These are phyloP conservation scores for Typhlomys cinereus DNA, from an alignment of 2,113 vertebrate genomes.

Conservation along the genomic window DNA sequence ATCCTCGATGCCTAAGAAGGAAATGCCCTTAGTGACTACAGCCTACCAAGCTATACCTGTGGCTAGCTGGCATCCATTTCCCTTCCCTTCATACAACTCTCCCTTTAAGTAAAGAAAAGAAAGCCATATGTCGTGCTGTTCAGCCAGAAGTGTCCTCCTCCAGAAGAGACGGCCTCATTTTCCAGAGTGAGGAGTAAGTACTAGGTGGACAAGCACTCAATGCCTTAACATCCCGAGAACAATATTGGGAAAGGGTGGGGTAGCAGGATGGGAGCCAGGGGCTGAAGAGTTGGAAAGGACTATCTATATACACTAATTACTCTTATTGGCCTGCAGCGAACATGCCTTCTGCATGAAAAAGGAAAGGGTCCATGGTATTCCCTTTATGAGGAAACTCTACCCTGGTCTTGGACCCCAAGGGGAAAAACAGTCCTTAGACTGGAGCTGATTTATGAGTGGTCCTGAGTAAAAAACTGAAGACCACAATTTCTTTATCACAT, in stretches of 20 bases:
- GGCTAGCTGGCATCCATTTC: not conserved
- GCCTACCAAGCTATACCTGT: not conserved
- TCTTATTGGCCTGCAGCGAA: not conserved
- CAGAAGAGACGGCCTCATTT: not conserved
- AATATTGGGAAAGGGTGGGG: too few species aligned
- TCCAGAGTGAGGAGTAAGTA: not conserved
- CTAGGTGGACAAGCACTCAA: not conserved
- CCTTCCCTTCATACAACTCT: not conserved
- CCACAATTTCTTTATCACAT: not conserved
- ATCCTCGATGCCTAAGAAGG: not conserved
- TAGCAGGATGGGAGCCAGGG: too few species aligned
- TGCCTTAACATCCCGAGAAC: not conserved
- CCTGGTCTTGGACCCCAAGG: not conserved
- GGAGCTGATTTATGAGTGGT: not conserved
- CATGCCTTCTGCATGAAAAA: not conserved
- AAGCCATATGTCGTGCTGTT: not conserved
- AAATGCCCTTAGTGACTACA: not conserved
- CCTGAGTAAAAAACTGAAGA: not conserved
- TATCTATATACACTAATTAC: not conserved
- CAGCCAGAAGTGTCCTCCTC: not conserved
- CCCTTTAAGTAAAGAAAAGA: slow-evolving; percentile 15
- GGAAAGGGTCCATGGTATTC: not conserved
- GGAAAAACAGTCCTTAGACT: not conserved
- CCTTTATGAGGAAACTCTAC: not conserved
- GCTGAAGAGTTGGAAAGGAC: not conserved